Base-by-base conservation (phyloP, 2,113 vertebrate genomes). In the Hydropotes inermis region DNA sequence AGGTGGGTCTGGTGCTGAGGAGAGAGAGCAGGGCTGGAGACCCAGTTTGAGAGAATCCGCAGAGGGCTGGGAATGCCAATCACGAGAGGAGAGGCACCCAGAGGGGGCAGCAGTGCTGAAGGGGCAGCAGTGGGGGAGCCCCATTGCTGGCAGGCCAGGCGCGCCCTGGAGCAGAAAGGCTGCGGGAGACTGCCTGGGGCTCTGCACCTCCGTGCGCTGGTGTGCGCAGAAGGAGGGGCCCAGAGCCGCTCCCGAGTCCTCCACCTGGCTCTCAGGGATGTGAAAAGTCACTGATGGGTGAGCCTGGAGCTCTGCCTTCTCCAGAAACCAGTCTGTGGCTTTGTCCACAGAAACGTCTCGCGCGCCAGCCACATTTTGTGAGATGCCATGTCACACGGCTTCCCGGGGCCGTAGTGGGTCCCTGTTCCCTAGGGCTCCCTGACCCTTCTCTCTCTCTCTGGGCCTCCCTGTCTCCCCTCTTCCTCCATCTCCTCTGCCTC, bases 131-230 rank as follows among this genome's bases (percentile, higher is more conserved):
- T 54, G 50, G 57, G 30, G 36, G 39, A 6, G 2, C 23, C 21
- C 33, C 36, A 15, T 6, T 81, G 14, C 11, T 13, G 47, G 21
- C 70, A 50, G 39, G 30, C 43, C 58, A 28, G 19, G 58, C 28
- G 21, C 52, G 7, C 36, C 30, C 58, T 8, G 7, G 36, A 60
- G 27, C 95, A 19, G 10, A 45, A 52, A 85, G 76, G 84, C 47
- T 17, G 17, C 52, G 11, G 45, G 60, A 87, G 57, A 43, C 36
- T 27, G 19, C 43, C 14, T 3, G 23, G 39, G 27, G 43, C 17
- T 8, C 43, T 10, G 1, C 4, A 4, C 21, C 19, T 28, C 64
- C 5, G 0, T 5, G 61, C 30, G 50, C 79, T 55, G 5, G 4
- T 19, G 1, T n/a, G 45, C 4, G 0, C 10, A 39, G 81, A 58